Evolutionary conservation across 1,140 invertebrate genomes (phyloP).

Genomic region (Agrypnia vestita): DNA sequence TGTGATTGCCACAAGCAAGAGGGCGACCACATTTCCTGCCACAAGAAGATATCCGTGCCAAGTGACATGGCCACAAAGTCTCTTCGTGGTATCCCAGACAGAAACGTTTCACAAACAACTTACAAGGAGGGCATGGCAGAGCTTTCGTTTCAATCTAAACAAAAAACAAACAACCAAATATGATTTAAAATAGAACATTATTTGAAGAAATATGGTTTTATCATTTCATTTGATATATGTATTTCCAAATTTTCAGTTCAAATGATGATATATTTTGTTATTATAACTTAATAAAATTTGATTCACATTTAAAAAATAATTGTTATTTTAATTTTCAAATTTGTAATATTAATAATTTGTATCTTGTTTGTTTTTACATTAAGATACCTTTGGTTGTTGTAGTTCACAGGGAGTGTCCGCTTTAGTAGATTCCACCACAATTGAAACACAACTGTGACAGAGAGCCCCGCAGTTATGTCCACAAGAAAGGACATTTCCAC

Average conservation of each 20-base stretch:
- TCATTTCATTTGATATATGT: not conserved
- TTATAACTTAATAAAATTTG: too few relatives aligned
- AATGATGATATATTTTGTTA: too few relatives aligned
- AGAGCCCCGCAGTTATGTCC: slow-evolving; percentile 81
- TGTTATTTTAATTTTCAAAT: too few relatives aligned
- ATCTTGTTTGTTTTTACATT: too few relatives aligned
- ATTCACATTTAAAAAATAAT: too few relatives aligned
- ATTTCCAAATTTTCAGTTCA: not conserved
- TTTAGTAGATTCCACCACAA: slow-evolving; percentile 77
- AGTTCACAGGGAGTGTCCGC: slow-evolving; percentile 86
- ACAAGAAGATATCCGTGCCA: slow-evolving; percentile 82
- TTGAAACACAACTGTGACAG: slow-evolving; percentile 88
- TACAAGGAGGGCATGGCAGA: slow-evolving; percentile 81
- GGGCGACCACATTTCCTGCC: slow-evolving; percentile 80
- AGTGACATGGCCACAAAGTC: slow-evolving; percentile 82
- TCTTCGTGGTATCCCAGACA: slow-evolving; percentile 91
- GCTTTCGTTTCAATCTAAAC: slow-evolving; percentile 77
- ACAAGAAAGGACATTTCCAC: slow-evolving; percentile 71
- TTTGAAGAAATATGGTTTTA: slow-evolving; percentile 59
- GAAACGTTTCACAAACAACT: slow-evolving; percentile 79
- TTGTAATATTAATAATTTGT: too few relatives aligned
- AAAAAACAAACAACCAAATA: slow-evolving; percentile 27
- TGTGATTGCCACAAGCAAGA: slow-evolving; percentile 86
- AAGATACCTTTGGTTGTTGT: slow-evolving; percentile 72
- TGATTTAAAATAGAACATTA: too few relatives aligned